Percentiles rank a stretch among this genome's conserved stretches.
phyloP scores from a whole-genome alignment of 2,888 invertebrate species.

The Himalopsyche tibetana region DNA sequence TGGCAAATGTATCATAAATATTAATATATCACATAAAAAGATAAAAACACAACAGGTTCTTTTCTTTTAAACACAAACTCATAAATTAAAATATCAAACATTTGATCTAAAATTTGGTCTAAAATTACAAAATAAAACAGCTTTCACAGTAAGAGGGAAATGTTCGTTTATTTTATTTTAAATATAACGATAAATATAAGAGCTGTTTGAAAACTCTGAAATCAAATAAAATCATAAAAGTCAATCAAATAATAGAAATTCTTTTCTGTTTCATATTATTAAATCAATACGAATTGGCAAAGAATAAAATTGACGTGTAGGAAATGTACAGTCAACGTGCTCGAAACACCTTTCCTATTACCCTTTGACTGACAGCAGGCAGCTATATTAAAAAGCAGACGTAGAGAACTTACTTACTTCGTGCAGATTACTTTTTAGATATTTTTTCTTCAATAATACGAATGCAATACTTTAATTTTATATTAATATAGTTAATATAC shows the following conservation, averaged over 20 bases:
- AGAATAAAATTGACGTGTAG: constrained; percentile 35
- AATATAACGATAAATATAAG: not conserved
- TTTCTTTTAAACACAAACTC: no score
- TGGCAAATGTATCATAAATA: no score
- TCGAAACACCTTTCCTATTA: constrained; percentile 37
- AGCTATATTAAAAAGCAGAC: constrained; percentile 31
- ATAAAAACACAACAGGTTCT: no score
- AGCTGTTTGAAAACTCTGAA: not conserved
- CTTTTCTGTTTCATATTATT: constrained; percentile 8
- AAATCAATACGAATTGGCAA: constrained; percentile 38
- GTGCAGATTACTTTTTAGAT: not conserved
- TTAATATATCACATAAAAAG: no score
- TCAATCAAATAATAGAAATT: constrained; percentile 20
- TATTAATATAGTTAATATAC: no score
- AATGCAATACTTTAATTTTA: not conserved
- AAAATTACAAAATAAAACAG: no score
- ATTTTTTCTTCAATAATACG: not conserved
- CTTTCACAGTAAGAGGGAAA: no score
- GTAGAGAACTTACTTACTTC: not conserved
- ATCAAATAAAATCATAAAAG: constrained; percentile 38
- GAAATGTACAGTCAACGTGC: constrained; percentile 12
- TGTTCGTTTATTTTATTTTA: no score
- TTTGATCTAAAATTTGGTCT: no score
- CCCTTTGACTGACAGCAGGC: constrained; percentile 35
- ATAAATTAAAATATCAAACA: no score